phyloP scores from a whole-genome alignment of 2,888 invertebrate species.

The Xestobium rufovillosum region DNA sequence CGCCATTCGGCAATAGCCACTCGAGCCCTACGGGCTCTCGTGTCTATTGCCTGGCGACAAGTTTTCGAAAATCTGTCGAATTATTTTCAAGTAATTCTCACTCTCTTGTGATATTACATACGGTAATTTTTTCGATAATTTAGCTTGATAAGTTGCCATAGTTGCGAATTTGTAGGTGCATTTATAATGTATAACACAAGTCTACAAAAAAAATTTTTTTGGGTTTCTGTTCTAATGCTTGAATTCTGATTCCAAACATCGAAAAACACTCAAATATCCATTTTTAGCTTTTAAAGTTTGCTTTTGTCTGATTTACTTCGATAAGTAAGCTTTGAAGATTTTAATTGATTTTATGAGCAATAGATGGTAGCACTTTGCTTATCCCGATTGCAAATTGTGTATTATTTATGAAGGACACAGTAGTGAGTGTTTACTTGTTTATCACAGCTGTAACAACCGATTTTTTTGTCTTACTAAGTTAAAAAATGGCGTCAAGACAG shows the following conservation, averaged over 20 bases:
- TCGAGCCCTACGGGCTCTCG: no score
- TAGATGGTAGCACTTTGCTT: no score
- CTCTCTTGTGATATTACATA: no score
- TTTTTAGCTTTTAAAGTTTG: constrained; percentile 17
- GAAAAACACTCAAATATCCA: constrained; percentile 10
- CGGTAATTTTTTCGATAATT: no score
- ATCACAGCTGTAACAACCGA: constrained; percentile 15
- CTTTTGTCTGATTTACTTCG: constrained; percentile 16
- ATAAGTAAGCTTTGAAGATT: constrained; percentile 11
- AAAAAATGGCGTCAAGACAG: constrained; percentile 17
- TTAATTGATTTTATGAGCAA: constrained; percentile 16
- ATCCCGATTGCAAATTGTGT: constrained; percentile 15
- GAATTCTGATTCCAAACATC: constrained; percentile 1
- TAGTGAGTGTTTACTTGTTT: constrained; percentile 17
- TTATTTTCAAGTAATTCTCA: no score
- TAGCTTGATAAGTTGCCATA: no score
- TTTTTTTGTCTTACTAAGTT: constrained; percentile 13
- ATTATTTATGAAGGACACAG: constrained; percentile 12
- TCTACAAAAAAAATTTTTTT: background rate
- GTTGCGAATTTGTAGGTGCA: no score
- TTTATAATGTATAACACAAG: no score
- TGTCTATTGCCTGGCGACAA: no score
- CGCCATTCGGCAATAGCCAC: no score
- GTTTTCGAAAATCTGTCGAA: no score
- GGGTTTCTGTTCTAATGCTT: background rate